phyloP scores from a whole-genome alignment of 2,888 invertebrate genomes.

The Ennomos erosarius region DNA sequence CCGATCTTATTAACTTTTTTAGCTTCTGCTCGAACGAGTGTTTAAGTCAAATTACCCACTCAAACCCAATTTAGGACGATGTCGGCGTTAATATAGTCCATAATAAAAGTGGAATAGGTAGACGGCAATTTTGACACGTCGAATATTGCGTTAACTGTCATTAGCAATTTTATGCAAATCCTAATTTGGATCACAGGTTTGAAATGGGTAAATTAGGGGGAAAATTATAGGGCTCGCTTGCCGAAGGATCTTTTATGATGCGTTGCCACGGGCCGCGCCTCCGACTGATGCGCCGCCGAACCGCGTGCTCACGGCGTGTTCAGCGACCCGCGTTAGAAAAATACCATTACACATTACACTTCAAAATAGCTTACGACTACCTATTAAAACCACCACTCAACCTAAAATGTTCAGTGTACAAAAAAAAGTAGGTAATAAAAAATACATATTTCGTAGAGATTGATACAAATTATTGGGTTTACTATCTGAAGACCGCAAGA shows the following conservation, averaged over 20 bases:
- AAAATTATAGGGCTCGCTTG: slow-evolving; percentile 74
- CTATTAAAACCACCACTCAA: slow-evolving; percentile 10
- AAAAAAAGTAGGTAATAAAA: too few species aligned
- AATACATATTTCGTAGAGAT: neutral
- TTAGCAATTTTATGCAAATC: slow-evolving; percentile 82
- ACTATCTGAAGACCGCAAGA: slow-evolving; percentile 54
- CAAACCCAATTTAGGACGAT: slow-evolving; percentile 57
- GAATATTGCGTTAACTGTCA: slow-evolving; percentile 72
- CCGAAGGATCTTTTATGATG: slow-evolving; percentile 70
- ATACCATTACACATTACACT: slow-evolving; percentile 17
- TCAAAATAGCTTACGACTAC: slow-evolving; percentile 2
- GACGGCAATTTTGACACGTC: slow-evolving; percentile 72
- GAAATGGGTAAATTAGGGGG: slow-evolving; percentile 75
- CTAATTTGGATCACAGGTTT: slow-evolving; percentile 74
- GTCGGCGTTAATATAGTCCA: slow-evolving; percentile 60
- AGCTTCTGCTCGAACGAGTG: slow-evolving; percentile 57
- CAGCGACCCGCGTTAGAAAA: too few species aligned
- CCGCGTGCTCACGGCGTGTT: neutral
- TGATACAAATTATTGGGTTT: slow-evolving; percentile 31
- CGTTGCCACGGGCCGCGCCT: slow-evolving; percentile 58
- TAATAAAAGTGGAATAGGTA: slow-evolving; percentile 64
- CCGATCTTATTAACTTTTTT: slow-evolving; percentile 54
- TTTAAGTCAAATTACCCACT: slow-evolving; percentile 58
- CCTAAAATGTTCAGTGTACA: neutral
- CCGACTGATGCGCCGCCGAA: slow-evolving; percentile 37